Percentiles rank a stretch among this genome's conserved stretches.
Conservation (phyloP, 2,888 invertebrate species). For the Lymantria monacha region DNA sequence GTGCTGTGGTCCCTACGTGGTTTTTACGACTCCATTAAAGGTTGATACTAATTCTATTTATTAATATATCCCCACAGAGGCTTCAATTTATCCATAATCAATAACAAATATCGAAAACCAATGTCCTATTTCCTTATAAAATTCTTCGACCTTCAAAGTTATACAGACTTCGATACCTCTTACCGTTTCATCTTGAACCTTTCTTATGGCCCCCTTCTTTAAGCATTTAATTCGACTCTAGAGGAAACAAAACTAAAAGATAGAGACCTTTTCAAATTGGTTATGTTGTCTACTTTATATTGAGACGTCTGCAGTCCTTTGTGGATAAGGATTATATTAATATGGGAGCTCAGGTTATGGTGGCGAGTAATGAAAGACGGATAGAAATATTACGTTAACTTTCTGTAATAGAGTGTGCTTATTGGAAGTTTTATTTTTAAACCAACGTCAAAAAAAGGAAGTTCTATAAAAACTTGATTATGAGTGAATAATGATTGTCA, state of each 20-base stretch:
- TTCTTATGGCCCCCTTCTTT: conserved; percentile 3
- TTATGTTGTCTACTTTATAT: not conserved
- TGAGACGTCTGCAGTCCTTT: not conserved
- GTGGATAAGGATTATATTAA: not conserved
- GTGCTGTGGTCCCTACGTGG: too few relatives aligned
- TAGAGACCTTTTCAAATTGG: conserved; percentile 22
- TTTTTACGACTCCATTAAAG: too few relatives aligned
- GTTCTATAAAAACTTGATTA: too few relatives aligned
- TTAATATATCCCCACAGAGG: too few relatives aligned
- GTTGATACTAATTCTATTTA: too few relatives aligned
- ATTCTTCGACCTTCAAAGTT: conserved; percentile 20
- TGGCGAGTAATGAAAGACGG: conserved; percentile 3
- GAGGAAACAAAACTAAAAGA: conserved; percentile 13
- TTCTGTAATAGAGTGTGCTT: conserved; percentile 8
- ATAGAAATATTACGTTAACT: conserved; percentile 11
- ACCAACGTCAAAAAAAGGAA: too few relatives aligned
- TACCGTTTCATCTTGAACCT: conserved; percentile 22
- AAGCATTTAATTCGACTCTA: conserved; percentile 20
- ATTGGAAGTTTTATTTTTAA: conserved; percentile 1
- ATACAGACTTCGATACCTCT: conserved; percentile 12
- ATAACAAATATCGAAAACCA: conserved; percentile 5
- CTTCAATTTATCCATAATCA: not conserved
- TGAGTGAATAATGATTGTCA: too few relatives aligned
- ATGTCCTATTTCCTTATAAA: conserved; percentile 14
- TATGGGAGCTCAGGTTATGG: not conserved